Percentiles rank a stretch among this genome's conserved stretches.
Conservation (phyloP, 1,140 invertebrate genomes). For the Brachionus calyciflorus region DNA sequence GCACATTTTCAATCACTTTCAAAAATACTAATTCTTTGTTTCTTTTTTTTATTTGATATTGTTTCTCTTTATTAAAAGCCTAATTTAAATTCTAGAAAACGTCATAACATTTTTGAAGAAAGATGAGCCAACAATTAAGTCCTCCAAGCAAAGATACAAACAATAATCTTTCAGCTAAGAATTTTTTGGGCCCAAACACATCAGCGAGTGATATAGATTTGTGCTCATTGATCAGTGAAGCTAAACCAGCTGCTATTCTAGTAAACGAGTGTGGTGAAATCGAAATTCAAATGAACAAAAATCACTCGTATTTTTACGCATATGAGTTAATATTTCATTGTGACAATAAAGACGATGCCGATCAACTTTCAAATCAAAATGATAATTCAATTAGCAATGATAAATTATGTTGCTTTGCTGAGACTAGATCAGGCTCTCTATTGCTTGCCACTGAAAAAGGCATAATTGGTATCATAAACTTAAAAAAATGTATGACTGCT, state of each 20-base stretch:
- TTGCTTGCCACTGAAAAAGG: conserved; percentile 36
- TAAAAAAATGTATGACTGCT: conserved; percentile 44
- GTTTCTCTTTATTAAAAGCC: not conserved
- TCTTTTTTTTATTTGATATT: too few species aligned
- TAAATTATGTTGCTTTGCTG: conserved; percentile 41
- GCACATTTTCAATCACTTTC: too few species aligned
- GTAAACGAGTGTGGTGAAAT: conserved; percentile 46
- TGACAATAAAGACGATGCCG: conserved; percentile 17
- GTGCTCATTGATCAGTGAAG: conserved; percentile 44
- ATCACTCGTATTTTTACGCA: conserved; percentile 33
- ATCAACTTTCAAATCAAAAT: conserved; percentile 3
- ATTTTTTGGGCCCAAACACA: conserved; percentile 20
- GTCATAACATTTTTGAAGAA: conserved; percentile 2
- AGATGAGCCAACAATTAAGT: conserved; percentile 24
- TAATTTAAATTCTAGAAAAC: not conserved
- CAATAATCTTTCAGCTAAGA: conserved; percentile 18
- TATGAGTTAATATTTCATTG: conserved; percentile 45
- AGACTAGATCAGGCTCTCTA: conserved; percentile 7
- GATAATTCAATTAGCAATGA: not conserved
- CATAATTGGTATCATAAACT: conserved; percentile 25
- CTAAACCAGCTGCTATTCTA: conserved; percentile 43
- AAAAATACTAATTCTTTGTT: too few species aligned
- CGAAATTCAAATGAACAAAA: conserved; percentile 46
- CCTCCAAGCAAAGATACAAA: conserved; percentile 41
- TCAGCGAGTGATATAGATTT: conserved; percentile 33